phyloP scores from a whole-genome alignment of 2,797 vertebrate species.

The Betta splendens region DNA sequence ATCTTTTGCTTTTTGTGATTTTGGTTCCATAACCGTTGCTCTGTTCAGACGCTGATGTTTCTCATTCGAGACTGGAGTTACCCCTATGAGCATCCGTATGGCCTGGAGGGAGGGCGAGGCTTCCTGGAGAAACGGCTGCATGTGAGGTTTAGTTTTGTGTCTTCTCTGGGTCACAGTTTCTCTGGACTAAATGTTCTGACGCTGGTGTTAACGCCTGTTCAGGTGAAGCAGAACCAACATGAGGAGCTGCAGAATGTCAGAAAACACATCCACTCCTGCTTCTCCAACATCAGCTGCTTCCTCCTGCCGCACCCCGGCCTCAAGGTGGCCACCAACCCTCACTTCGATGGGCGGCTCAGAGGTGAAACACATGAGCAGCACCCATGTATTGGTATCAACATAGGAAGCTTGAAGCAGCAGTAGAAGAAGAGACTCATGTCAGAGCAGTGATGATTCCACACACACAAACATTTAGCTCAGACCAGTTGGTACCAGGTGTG shows the following conservation, averaged over 20 bases:
- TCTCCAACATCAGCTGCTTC: slow-evolving; percentile 95
- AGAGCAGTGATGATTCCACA: too few relatives aligned
- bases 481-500: too few relatives aligned
- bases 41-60: slow-evolving; percentile 90
- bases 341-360: slow-evolving; percentile 92
- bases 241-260: slow-evolving; percentile 97
- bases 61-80: slow-evolving; percentile 97
- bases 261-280: slow-evolving; percentile 96
- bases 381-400: too few relatives aligned
- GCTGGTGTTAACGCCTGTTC: neutral
- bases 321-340: slow-evolving; percentile 94
- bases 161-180: neutral
- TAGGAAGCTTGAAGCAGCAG: too few relatives aligned
- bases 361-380: slow-evolving; percentile 82
- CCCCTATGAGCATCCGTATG: slow-evolving; percentile 92
- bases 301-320: slow-evolving; percentile 96
- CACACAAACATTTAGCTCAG: too few relatives aligned
- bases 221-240: slow-evolving; percentile 96
- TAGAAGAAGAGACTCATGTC: too few relatives aligned
- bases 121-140: slow-evolving; percentile 92
- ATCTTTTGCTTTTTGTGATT: too few relatives aligned
- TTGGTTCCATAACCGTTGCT: neutral
- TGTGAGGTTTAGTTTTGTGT: slow-evolving; percentile 78
- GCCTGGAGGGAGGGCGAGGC: slow-evolving; percentile 87
- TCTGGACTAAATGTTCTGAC: neutral